A percentile compares a stretch with the other conserved stretches of the same genome.
Evolutionary conservation across 2,888 invertebrate genomes (phyloP).

Genomic region (Drosophila sordidapex): DNA sequence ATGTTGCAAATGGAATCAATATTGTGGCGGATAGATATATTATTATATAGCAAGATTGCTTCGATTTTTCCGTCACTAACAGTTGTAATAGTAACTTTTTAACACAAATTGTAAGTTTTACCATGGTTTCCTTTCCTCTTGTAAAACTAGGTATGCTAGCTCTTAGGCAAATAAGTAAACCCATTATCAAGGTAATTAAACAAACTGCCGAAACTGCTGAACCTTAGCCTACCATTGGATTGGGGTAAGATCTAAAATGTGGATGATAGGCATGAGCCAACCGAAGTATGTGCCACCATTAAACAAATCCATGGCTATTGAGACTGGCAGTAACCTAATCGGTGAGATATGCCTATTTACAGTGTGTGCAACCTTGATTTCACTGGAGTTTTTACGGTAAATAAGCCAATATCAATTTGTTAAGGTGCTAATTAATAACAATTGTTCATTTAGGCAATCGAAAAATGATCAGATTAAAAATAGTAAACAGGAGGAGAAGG

Average conservation of each 20-base stretch:
- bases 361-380: slow-evolving; percentile 31
- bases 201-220: slow-evolving; percentile 23
- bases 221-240: slow-evolving; percentile 55
- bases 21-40: background rate
- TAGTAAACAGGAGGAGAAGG: slow-evolving; percentile 1
- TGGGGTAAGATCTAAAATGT: slow-evolving; percentile 64
- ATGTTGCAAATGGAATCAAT: background rate
- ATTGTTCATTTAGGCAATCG: slow-evolving; percentile 42
- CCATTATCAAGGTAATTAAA: slow-evolving; percentile 42
- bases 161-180: slow-evolving; percentile 62
- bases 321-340: slow-evolving; percentile 58
- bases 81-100: background rate
- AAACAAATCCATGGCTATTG: slow-evolving; percentile 53
- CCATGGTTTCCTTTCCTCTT: slow-evolving; percentile 61
- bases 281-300: slow-evolving; percentile 58
- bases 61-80: slow-evolving; percentile 8
- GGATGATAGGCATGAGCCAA: slow-evolving; percentile 57
- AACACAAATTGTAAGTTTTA: background rate
- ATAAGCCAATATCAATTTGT: background rate
- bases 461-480: slow-evolving; percentile 51
- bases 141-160: slow-evolving; percentile 47
- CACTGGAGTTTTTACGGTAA: slow-evolving; percentile 45
- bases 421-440: background rate
- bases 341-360: slow-evolving; percentile 51
- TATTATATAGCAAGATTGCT: too few relatives aligned